Base-by-base conservation (phyloP, 2,888 invertebrate genomes). In the Abrostola triplasia region DNA sequence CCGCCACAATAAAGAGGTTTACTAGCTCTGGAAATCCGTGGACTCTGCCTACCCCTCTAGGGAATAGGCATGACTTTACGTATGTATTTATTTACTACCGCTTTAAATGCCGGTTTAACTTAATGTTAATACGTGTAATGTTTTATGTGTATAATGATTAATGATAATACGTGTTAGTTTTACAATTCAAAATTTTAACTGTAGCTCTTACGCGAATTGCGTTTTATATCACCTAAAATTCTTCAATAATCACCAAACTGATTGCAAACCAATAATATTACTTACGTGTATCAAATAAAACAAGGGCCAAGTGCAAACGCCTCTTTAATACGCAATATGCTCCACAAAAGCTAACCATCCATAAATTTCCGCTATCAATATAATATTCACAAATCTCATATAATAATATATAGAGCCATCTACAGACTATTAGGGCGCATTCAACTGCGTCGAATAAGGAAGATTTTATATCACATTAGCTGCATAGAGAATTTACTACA, bases 281-380 rank as follows among this genome's bases (percentile, higher is more conserved):
- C 35, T 9, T 35, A 13, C 10, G 10, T 5, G 37, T 13, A 35
- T 47, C 74, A 84, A 91, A 88, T 88, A 85, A 90, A 90, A 92
- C 78, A 75, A 73, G 68, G 75, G 67, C 74, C 13, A 86, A 88
- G 86, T 92, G 93, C 92, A 90, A 88, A 92, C 88, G 92, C 91
- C 73, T 86, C 77, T 89, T 93, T 93, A 93, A 92, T 89, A 93
- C 84, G 90, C 93, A 94, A 92, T 91, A 93, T 92, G 93, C 93
- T 79, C 87, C 93, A 92, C 92, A 92, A 93, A 94, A 93, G 93
- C 94, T 92, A 93, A 92, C 91, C 85, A 77, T 91, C 84, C 90
- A 92, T 93, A 92, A 91, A 84, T 76, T 87, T 92, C 82, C 86
- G 82, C 90, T 92, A 91, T 83, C 83, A 88, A 87, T 88, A 89